Evolutionary conservation across 2,888 invertebrate genomes (phyloP).

Genomic region (Nyleta sp.): DNA sequence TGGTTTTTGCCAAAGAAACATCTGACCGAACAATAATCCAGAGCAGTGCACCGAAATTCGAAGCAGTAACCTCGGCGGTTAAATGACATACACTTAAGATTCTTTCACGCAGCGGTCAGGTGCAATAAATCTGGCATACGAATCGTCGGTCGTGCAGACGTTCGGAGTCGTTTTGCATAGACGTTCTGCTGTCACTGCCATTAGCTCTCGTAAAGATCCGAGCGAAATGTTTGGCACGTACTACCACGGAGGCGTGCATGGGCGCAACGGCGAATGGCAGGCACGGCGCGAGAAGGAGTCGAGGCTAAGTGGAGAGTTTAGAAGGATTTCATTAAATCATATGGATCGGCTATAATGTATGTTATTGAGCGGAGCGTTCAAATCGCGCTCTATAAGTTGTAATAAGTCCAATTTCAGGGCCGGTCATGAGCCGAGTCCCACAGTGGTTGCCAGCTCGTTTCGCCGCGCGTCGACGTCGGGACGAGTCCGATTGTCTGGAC

Average conservation of each 20-base stretch:
- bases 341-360: constrained; percentile 82
- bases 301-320: constrained; percentile 82
- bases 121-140: constrained; percentile 48
- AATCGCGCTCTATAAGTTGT: constrained; percentile 83
- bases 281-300: constrained; percentile 78
- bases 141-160: constrained; percentile 18
- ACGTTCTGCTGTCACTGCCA: constrained; percentile 62
- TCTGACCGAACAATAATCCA: background rate
- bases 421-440: constrained; percentile 78
- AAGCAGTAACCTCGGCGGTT: background rate
- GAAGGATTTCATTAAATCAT: constrained; percentile 83
- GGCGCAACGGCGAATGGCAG: constrained; percentile 44
- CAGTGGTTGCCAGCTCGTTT: constrained; percentile 74
- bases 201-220: constrained; percentile 61
- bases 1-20: background rate
- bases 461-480: constrained; percentile 1
- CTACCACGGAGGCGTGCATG: constrained; percentile 59
- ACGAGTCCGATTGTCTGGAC: constrained; percentile 23
- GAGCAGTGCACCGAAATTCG: constrained; percentile 2
- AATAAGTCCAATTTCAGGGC: constrained; percentile 82
- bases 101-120: constrained; percentile 21
- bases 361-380: constrained; percentile 82
- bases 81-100: constrained; percentile 55
- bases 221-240: constrained; percentile 64
- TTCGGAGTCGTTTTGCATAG: constrained; percentile 53